A percentile compares a stretch with the other conserved stretches of the same genome.
These are phyloP conservation scores for Oreortyx pictus DNA, from an alignment of 2,797 vertebrate species.

Conservation along the genomic window DNA sequence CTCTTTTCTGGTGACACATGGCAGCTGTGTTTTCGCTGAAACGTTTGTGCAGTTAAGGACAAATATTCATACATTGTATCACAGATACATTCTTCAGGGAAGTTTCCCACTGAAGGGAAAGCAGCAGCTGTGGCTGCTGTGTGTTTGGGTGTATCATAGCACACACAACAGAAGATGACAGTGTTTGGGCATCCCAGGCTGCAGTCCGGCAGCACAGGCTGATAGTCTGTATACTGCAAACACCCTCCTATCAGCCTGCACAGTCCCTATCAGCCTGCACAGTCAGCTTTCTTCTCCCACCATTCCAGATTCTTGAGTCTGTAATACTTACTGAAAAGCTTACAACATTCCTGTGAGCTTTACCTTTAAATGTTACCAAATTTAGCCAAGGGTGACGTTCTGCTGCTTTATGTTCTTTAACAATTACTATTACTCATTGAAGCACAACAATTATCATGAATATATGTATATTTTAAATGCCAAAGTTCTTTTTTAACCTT, in stretches of 20 bases:
- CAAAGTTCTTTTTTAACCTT: not conserved
- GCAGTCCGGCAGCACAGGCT: not conserved
- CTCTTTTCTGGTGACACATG: not conserved
- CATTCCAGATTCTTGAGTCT: not conserved
- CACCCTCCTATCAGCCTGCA: not conserved
- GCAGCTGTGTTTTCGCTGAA: not conserved
- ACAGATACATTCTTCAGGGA: rapidly evolving
- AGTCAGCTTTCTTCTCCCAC: not conserved
- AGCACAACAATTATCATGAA: not conserved
- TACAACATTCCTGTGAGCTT: not conserved
- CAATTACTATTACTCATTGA: not conserved
- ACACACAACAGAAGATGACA: not conserved
- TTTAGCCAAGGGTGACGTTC: not conserved
- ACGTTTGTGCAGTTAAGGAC: not conserved
- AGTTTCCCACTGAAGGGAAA: not conserved
- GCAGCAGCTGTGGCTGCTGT: not conserved
- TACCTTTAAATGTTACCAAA: not conserved
- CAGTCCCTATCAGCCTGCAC: not conserved
- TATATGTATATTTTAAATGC: not conserved
- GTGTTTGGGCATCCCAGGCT: not conserved
- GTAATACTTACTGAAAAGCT: not conserved
- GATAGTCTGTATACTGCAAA: not conserved
- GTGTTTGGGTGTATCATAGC: rapidly evolving
- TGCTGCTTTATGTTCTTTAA: not conserved
- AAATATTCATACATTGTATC: not conserved